Percentiles rank a stretch among this genome's conserved stretches.
Conservation (phyloP, 1,140 invertebrate species). For the Drepana arcuata region DNA sequence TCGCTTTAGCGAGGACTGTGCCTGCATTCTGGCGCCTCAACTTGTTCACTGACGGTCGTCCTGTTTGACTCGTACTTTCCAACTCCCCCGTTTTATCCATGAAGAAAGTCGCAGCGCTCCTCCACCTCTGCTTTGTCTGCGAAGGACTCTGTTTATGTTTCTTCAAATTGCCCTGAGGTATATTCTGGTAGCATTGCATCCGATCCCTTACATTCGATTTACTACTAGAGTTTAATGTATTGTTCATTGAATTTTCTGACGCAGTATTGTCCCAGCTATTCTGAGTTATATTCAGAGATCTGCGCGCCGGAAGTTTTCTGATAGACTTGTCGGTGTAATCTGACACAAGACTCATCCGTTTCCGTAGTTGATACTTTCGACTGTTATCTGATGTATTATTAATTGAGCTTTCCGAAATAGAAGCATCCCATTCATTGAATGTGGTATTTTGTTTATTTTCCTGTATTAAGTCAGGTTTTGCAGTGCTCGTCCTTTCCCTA, state of each 20-base stretch:
- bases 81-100: constrained; percentile 60
- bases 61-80: constrained; percentile 50
- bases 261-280: constrained; percentile 33
- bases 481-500: constrained; percentile 35
- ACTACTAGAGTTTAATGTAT: constrained; percentile 30
- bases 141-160: constrained; percentile 29
- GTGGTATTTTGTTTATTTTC: constrained; percentile 14
- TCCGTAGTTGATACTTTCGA: constrained; percentile 49
- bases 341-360: constrained; percentile 41
- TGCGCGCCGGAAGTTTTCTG: constrained; percentile 32
- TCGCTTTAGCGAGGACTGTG: constrained; percentile 76
- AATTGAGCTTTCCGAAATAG: constrained; percentile 30
- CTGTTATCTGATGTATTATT: constrained; percentile 32
- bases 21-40: constrained; percentile 76
- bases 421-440: constrained; percentile 34
- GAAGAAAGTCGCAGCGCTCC: constrained; percentile 57
- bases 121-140: constrained; percentile 51
- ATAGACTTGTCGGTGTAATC: constrained; percentile 49
- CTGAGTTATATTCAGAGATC: constrained; percentile 48
- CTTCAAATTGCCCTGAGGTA: constrained; percentile 18
- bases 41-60: constrained; percentile 76
- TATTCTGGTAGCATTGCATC: constrained; percentile 31
- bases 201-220: constrained; percentile 31
- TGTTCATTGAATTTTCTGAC: constrained; percentile 43
- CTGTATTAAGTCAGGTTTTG: constrained; percentile 25